A percentile compares a stretch with the other conserved stretches of the same genome.
phyloP scores from a whole-genome alignment of 92 coral and sea anemone genomes.

The Epizoanthus stellaris region DNA sequence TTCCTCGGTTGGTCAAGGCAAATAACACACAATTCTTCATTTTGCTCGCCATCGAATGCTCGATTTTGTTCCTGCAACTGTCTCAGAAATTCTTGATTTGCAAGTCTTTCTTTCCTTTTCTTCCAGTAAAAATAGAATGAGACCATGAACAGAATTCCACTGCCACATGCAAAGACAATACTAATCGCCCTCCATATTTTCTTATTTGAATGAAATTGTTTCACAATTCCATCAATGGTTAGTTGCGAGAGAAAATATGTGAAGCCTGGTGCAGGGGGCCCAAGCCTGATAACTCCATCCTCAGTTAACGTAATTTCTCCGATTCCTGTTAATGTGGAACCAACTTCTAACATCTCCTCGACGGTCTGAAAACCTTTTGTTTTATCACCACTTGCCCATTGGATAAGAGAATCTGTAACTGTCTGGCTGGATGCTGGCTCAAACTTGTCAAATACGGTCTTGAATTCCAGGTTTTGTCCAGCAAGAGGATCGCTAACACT shows the following conservation, averaged over 20 bases:
- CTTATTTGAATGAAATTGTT: slow-evolving; percentile 72
- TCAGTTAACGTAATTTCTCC: slow-evolving; percentile 80
- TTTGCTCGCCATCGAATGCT: slow-evolving; percentile 46
- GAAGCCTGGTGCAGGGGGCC: slow-evolving; percentile 76
- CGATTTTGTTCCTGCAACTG: slow-evolving; percentile 50
- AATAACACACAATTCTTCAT: slow-evolving; percentile 79
- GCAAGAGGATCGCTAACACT: slow-evolving; percentile 82
- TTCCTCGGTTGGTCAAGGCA: slow-evolving; percentile 90
- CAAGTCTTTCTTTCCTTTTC: slow-evolving; percentile 63
- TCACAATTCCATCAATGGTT: slow-evolving; percentile 75
- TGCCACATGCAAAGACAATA: slow-evolving; percentile 75
- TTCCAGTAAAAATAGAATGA: slow-evolving; percentile 77
- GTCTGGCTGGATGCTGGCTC: slow-evolving; percentile 78
- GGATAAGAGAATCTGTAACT: slow-evolving; percentile 80
- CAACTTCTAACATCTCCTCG: slow-evolving; percentile 83
- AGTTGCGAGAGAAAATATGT: slow-evolving; percentile 79
- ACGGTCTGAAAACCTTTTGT: slow-evolving; percentile 92
- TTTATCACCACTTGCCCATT: slow-evolving; percentile 98
- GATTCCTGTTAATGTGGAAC: slow-evolving; percentile 84
- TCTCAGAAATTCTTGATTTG: slow-evolving; percentile 51
- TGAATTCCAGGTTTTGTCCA: slow-evolving; percentile 73
- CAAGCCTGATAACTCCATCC: slow-evolving; percentile 68
- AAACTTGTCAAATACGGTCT: slow-evolving; percentile 82
- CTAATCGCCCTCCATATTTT: slow-evolving; percentile 80
- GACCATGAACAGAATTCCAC: slow-evolving; percentile 77